Percentiles rank a stretch among this genome's conserved stretches.
These are phyloP conservation scores for Brachylomia viminalis DNA, from an alignment of 2,888 invertebrate species.

Conservation along the genomic window DNA sequence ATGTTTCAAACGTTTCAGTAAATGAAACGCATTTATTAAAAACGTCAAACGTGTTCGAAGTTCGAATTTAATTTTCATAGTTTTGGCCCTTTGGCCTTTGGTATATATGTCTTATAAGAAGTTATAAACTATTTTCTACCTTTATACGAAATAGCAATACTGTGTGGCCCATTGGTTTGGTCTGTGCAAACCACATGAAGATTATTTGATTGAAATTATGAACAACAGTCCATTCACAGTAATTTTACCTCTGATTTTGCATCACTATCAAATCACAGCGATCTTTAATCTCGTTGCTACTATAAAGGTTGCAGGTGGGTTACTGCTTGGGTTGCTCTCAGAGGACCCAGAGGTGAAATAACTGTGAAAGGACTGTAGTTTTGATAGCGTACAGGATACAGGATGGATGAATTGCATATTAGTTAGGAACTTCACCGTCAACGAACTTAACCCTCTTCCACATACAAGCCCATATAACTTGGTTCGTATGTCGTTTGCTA, in stretches of 20 bases:
- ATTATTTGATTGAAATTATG: not conserved
- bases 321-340: not conserved
- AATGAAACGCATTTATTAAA: constrained; percentile 25
- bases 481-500: too few relatives aligned
- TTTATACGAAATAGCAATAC: not conserved
- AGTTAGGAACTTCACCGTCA: too few relatives aligned
- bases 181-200: not conserved
- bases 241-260: not conserved
- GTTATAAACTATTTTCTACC: not conserved
- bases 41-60: constrained; percentile 62
- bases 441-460: too few relatives aligned
- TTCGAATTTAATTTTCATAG: not conserved
- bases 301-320: too few relatives aligned
- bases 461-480: too few relatives aligned
- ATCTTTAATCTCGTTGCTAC: not conserved
- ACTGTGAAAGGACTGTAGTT: not conserved
- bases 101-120: not conserved
- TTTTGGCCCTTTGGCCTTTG: not conserved
- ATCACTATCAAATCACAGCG: not conserved
- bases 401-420: too few relatives aligned
- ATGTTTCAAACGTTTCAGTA: rapidly evolving
- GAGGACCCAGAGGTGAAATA: not conserved
- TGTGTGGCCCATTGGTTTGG: not conserved
- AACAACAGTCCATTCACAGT: not conserved
- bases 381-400: too few relatives aligned